Conservation (phyloP, 2,888 invertebrate species). For the Troilus luridus region DNA sequence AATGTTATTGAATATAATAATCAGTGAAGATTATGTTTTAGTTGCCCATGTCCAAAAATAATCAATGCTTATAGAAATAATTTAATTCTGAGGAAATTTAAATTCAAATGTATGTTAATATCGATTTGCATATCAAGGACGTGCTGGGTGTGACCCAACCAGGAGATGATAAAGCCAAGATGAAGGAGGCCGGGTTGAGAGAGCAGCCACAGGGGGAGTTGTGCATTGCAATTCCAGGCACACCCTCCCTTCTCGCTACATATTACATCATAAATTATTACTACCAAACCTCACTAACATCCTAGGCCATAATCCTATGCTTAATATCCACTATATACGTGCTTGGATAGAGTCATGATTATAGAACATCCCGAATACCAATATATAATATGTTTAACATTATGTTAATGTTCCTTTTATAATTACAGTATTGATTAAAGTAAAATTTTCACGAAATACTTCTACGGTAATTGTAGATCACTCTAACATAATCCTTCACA, state of each 20-base stretch:
- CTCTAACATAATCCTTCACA: too few species aligned
- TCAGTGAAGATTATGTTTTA: too few species aligned
- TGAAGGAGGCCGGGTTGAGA: not conserved
- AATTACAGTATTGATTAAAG: too few species aligned
- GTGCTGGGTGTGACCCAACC: not conserved
- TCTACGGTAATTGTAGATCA: too few species aligned
- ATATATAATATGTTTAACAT: not conserved
- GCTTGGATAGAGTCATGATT: not conserved
- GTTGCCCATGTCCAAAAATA: not conserved
- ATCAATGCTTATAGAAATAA: not conserved
- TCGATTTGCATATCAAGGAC: not conserved
- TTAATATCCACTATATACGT: not conserved
- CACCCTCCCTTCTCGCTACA: not conserved
- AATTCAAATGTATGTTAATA: not conserved
- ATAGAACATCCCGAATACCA: not conserved
- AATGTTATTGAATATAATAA: too few species aligned
- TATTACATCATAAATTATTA: constrained; percentile 32
- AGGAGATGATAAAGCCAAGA: not conserved
- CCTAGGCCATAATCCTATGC: not conserved
- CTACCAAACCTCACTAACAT: constrained; percentile 30
- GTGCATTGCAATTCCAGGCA: constrained; percentile 5
- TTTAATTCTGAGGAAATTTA: not conserved
- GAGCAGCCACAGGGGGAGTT: not conserved
- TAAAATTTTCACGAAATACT: too few species aligned
- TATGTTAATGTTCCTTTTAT: not conserved